A percentile compares a stretch with the other conserved stretches of the same genome.
These are phyloP conservation scores for Trachelus iudaicus DNA, from an alignment of 2,888 invertebrate species.

Conservation along the genomic window DNA sequence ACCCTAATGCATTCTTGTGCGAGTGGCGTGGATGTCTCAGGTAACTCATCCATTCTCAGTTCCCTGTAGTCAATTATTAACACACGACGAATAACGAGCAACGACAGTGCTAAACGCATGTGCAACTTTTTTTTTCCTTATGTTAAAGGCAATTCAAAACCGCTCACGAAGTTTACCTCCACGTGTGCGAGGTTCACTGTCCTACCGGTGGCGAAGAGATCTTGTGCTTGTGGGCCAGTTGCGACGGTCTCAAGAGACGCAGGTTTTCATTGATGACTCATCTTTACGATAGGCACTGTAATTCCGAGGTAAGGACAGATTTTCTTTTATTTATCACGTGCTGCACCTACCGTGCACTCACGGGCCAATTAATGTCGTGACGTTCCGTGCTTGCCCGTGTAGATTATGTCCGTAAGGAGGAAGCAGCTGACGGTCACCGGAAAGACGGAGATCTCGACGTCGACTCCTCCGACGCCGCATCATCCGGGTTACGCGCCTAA, in stretches of 20 bases:
- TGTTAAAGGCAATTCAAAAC: slow-evolving; percentile 75
- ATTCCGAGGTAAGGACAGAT: slow-evolving; percentile 73
- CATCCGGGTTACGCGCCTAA: slow-evolving; percentile 93
- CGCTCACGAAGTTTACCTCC: slow-evolving; percentile 85
- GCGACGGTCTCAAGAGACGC: slow-evolving; percentile 89
- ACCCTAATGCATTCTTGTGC: slow-evolving; percentile 72
- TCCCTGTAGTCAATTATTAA: not conserved
- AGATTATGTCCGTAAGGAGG: slow-evolving; percentile 59
- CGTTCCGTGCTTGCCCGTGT: slow-evolving; percentile 4
- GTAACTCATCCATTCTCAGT: slow-evolving; percentile 40
- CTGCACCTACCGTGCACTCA: not conserved
- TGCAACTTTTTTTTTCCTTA: slow-evolving; percentile 26
- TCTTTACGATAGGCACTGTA: slow-evolving; percentile 94
- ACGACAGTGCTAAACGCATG: not conserved
- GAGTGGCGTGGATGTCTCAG: slow-evolving; percentile 93
- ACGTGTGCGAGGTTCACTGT: slow-evolving; percentile 88
- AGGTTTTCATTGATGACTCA: slow-evolving; percentile 97
- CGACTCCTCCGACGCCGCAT: slow-evolving; percentile 70
- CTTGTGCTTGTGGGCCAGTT: slow-evolving; percentile 90
- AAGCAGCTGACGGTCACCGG: slow-evolving; percentile 59
- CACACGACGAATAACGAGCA: not conserved
- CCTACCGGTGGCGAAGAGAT: slow-evolving; percentile 79
- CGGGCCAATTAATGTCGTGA: not conserved
- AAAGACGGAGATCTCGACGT: slow-evolving; percentile 60
- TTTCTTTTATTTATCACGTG: not conserved